Conservation (phyloP, 35 echinoderm and acorn worm species). For the Apostichopus japonicus region DNA sequence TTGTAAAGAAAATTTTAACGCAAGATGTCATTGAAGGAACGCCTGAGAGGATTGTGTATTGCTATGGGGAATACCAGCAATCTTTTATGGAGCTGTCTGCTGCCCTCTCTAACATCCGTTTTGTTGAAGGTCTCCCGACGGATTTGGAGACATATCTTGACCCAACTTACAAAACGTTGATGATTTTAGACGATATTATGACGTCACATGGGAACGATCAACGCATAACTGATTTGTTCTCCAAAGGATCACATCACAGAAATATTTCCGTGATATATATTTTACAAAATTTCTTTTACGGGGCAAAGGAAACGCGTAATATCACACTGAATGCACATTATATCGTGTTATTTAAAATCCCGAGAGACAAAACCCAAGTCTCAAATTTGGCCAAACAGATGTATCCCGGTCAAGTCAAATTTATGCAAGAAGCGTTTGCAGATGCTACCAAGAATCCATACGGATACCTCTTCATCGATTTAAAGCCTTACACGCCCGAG, state of each 20-base stretch:
- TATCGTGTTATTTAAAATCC: constrained; percentile 67
- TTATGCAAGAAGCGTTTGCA: constrained; percentile 58
- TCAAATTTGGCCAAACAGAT: constrained; percentile 63
- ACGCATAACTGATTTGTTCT: constrained; percentile 50
- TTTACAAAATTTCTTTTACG: constrained; percentile 80
- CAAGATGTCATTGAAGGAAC: no score
- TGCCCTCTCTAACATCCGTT: constrained; percentile 39
- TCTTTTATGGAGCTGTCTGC: constrained; percentile 22
- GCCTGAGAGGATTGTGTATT: constrained; percentile 69
- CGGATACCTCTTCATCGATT: constrained; percentile 59
- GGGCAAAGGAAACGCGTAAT: constrained; percentile 67
- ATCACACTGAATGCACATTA: constrained; percentile 76
- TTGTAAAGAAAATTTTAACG: constrained; percentile 31
- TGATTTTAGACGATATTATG: no score
- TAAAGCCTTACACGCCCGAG: constrained; percentile 52
- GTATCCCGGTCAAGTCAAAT: constrained; percentile 54
- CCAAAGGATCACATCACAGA: constrained; percentile 70
- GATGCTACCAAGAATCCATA: constrained; percentile 55
- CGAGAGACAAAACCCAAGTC: constrained; percentile 74
- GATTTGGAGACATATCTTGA: constrained; percentile 54
- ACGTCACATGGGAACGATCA: constrained; percentile 42
- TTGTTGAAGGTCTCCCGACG: no score
- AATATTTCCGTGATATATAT: constrained; percentile 70
- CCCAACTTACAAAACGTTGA: not conserved
- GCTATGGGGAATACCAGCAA: constrained; percentile 70